phyloP scores from a whole-genome alignment of 1,140 invertebrate species.

The Physella acuta region DNA sequence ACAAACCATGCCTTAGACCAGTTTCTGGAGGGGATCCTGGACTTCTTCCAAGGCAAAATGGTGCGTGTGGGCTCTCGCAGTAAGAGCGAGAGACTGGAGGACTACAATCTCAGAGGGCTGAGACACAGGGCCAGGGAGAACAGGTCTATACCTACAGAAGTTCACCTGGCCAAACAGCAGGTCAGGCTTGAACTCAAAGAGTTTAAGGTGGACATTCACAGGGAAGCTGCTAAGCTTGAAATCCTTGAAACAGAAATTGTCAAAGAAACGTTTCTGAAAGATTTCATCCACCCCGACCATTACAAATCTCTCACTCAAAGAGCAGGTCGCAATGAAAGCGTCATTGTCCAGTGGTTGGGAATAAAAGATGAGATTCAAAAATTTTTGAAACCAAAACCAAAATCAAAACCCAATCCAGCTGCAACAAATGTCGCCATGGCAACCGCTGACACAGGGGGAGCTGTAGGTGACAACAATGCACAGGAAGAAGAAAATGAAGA shows the following conservation, averaged over 20 bases:
- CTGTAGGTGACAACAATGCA: constrained; percentile 23
- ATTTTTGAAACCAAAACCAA: background rate
- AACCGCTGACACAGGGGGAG: background rate
- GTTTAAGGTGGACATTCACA: constrained; percentile 32
- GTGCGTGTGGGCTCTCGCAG: constrained; percentile 75
- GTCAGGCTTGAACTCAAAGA: constrained; percentile 26
- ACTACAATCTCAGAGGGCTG: constrained; percentile 30
- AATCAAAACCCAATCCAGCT: background rate
- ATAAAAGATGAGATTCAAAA: constrained; percentile 23
- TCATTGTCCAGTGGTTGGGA: constrained; percentile 35
- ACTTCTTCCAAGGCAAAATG: constrained; percentile 57
- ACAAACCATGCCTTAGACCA: constrained; percentile 88
- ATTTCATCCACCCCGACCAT: constrained; percentile 27
- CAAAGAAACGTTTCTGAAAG: constrained; percentile 29
- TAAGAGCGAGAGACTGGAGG: constrained; percentile 58
- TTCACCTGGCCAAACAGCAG: constrained; percentile 32
- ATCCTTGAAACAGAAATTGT: constrained; percentile 35
- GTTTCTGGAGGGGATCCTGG: constrained; percentile 71
- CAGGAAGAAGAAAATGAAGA: constrained; percentile 22
- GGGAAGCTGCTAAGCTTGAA: constrained; percentile 34
- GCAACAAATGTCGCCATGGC: background rate
- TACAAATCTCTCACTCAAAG: constrained; percentile 17
- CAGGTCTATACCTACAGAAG: constrained; percentile 24
- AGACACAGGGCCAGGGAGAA: constrained; percentile 28
- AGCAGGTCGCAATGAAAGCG: constrained; percentile 12